These are phyloP conservation scores for Clarias pachynema DNA, from an alignment of 2,797 vertebrate genomes.

Conservation along the genomic window DNA sequence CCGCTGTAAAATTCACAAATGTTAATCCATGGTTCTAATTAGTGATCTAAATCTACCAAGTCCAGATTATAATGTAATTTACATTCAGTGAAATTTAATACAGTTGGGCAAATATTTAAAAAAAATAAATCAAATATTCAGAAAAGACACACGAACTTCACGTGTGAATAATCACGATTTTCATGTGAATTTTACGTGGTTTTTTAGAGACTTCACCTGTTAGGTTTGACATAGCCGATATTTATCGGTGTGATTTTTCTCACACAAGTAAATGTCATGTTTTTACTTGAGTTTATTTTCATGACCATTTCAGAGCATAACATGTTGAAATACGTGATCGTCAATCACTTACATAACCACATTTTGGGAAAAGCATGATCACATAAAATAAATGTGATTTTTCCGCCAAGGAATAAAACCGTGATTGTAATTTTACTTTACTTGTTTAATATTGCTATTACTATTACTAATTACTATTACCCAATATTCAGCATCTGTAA, in stretches of 20 bases:
- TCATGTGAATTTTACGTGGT: background rate
- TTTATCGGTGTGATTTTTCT: background rate
- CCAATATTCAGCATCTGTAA: background rate
- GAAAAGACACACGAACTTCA: background rate
- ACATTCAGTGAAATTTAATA: background rate
- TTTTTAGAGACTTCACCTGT: background rate
- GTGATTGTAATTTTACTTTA: background rate
- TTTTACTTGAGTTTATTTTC: background rate
- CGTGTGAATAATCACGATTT: background rate
- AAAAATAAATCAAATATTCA: background rate
- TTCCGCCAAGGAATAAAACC: background rate
- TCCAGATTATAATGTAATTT: background rate
- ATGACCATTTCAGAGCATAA: background rate
- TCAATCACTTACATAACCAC: background rate
- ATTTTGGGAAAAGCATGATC: no score
- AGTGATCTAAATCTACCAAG: background rate
- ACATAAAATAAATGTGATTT: background rate
- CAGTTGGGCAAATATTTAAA: background rate
- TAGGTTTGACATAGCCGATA: background rate
- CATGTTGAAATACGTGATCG: background rate
- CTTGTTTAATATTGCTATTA: background rate
- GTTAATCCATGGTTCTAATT: background rate
- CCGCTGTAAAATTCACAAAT: background rate
- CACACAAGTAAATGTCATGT: background rate
- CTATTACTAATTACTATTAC: no score